Evolutionary conservation across 2,888 invertebrate genomes (phyloP), one percentile per base, ranked within the genome.

Genomic region (Dicyrtomina minuta): DNA sequence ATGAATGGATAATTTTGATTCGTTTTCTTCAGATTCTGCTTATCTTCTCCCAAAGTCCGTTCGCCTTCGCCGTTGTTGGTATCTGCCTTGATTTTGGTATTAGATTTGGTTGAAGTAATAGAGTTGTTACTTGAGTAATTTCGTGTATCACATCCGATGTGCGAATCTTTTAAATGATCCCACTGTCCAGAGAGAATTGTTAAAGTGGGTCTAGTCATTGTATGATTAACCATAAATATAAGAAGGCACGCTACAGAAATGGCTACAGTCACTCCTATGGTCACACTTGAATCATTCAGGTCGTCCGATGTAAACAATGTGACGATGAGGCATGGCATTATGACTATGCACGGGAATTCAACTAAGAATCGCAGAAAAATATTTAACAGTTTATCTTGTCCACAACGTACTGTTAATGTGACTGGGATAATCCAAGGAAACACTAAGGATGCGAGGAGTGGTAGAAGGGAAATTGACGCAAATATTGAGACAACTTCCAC

Each of bases 401-500:
- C 44, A 10, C 70, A 70, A 43, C 69, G 67, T 26, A 67, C 68
- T 2, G 68, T 65, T 51, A 77, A 78, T 13, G 55, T 44, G 4
- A 71, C 55, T 5, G 76, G 74, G 41, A 75, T 66, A 20, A 73
- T 33, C 78, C 78, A 78, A 2, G 78, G 76, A 33, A 76, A 66
- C 20, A 76, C 13, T 4, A 77, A 58, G 8, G 75, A 69, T 26
- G 74, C 39, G 12, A 78, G 53, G 5, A 75, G 39, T 0, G 78
- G 76, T 3, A 70, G 72, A 2, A 77, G 3, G 1, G 78, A 74
- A 51, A 74, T 44, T 5, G 74, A 73, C 4, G 69, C 44, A 8
- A 78, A 62, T 33, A 77, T 59, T 46, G 73, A 69, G 10, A 76
- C 41, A 41, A 78, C 65, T 69, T 78, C 78, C 15, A 59, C 46